Evolutionary conservation across 1,140 invertebrate genomes (phyloP).

Genomic region (Bombyx mori): DNA sequence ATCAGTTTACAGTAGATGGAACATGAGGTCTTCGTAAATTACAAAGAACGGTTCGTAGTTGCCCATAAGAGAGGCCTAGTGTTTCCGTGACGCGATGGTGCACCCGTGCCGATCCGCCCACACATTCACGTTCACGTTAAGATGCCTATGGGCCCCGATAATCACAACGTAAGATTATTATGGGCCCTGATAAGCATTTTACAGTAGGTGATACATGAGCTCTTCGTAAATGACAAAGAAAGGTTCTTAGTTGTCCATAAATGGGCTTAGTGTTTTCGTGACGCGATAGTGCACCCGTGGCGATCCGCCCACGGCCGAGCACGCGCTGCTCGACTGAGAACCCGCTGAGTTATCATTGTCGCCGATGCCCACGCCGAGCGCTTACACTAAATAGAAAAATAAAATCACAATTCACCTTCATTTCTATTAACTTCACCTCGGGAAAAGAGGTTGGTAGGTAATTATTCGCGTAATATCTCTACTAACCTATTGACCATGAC

Average conservation of each 20-base stretch:
- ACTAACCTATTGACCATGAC: no score
- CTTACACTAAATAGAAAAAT: conserved; percentile 13
- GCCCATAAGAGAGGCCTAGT: neutral
- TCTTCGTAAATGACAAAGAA: no score
- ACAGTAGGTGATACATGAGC: no score
- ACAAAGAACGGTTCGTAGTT: no score
- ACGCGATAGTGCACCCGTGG: neutral
- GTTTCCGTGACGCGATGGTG: neutral
- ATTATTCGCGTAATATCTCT: no score
- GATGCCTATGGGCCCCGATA: no score
- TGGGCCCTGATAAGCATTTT: no score
- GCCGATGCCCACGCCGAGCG: conserved; percentile 27
- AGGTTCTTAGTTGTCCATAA: no score
- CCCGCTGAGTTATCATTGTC: conserved; percentile 55
- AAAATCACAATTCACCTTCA: conserved; percentile 7
- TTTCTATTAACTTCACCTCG: conserved; percentile 9
- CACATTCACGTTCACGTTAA: neutral
- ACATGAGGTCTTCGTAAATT: no score
- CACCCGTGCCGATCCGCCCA: conserved; percentile 7
- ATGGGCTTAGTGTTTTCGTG: neutral
- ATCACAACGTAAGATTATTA: no score
- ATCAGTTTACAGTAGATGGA: no score
- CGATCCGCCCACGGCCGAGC: conserved; percentile 17
- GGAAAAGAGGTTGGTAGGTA: conserved; percentile 3
- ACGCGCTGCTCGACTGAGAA: conserved; percentile 28